Base-by-base conservation (phyloP, 2,888 invertebrate species). In the Lordiphosa andalusiaca region DNA sequence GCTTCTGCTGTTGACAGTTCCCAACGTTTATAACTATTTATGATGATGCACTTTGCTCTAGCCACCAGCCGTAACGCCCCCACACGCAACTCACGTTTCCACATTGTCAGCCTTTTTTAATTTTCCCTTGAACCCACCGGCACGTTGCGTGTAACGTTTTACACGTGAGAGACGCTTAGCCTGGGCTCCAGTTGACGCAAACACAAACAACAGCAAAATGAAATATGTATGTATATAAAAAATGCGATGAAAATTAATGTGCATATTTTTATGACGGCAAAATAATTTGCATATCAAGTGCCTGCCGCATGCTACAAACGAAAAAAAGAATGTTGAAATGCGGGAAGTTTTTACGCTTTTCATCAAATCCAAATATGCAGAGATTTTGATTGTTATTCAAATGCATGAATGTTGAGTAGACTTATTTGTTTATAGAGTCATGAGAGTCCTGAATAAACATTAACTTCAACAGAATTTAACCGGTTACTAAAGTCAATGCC, bases 241-340 rank as follows among this genome's bases (percentile, higher is more conserved):
- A 68, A 52, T 36, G 46, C 63, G 55, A 58, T 54, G 71, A 57
- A 81, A 77, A 74, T 77, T 62, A 77, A 81, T 81, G 78, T 81
- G 70, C 78, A 81, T 77, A 77, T 77, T 81, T 77, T 72, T 53
- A 68, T 81, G 78, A 70, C 72, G 77, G 74, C 52, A 56, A 55
- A 48, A 44, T 68, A 68, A 78, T 78, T 81, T 77, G 78, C 82
- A 77, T 77, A 75, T 72, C 75, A 78, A 82, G 75, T 72, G 74
- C 60, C 61, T 48, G 46, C 6, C 48, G 49, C 61, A 62, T 44
- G 44, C 46, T 50, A 50, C 16, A n/a, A 40, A 21, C 4, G n/a
- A 33, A 30, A 23, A n/a, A 42, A 38, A 47, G 48, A 50, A 37
- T 48, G 38, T 46, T 16, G 36, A 36, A 19, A 40, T 56, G 49